Evolutionary conservation across 2,888 invertebrate genomes (phyloP).

Genomic region (Stenodera caucasica): DNA sequence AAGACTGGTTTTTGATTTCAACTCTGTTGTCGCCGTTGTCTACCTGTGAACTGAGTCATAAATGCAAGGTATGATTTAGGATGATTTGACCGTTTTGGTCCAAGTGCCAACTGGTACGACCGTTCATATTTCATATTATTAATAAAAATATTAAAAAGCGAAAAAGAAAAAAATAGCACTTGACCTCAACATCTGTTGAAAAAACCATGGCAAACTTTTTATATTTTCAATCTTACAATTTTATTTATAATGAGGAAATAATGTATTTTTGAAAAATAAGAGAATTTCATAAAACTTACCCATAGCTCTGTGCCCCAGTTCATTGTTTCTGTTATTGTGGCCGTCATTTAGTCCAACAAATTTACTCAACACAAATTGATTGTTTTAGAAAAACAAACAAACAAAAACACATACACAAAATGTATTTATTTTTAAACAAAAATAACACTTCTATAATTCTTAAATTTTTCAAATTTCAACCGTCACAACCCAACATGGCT

Average conservation of each 20-base stretch:
- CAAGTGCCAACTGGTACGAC: slow-evolving; percentile 20
- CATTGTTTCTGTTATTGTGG: slow-evolving; percentile 51
- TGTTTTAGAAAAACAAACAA: slow-evolving; percentile 24
- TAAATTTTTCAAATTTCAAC: slow-evolving; percentile 40
- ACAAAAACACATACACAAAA: neutral
- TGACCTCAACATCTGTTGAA: slow-evolving; percentile 21
- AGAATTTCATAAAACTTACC: slow-evolving; percentile 65
- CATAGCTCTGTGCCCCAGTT: slow-evolving; percentile 72
- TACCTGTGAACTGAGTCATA: slow-evolving; percentile 18
- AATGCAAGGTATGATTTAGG: slow-evolving; percentile 11
- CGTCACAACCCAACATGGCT: slow-evolving; percentile 51
- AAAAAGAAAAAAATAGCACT: neutral
- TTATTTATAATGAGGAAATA: no score
- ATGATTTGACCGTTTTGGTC: slow-evolving; percentile 25
- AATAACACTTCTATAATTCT: no score
- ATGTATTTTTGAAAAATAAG: no score
- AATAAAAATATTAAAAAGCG: no score
- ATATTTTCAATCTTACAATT: no score
- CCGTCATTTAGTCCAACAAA: slow-evolving; percentile 43
- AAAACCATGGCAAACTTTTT: no score
- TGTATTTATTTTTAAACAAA: slow-evolving; percentile 21
- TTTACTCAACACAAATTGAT: slow-evolving; percentile 36
- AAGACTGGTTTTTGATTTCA: slow-evolving; percentile 15
- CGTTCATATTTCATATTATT: no score
- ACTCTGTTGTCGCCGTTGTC: neutral